Conservation (phyloP, 1,140 invertebrate species). For the Drosophila insularis region DNA sequence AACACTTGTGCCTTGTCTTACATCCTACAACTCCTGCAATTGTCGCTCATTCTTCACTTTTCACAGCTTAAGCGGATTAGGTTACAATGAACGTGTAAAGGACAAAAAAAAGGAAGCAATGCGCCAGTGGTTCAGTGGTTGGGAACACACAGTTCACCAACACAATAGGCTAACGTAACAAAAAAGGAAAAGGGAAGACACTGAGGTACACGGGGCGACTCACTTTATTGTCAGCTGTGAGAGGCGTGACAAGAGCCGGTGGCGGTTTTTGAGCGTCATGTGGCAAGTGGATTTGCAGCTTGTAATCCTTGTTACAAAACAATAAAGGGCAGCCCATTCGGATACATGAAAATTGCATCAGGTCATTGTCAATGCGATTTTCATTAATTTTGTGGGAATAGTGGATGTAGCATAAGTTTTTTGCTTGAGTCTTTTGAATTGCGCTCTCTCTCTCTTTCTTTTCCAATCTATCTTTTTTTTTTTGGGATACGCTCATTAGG, state of each 20-base stretch:
- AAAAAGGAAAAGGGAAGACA: not conserved
- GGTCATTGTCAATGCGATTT: constrained; percentile 49
- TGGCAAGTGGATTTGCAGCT: constrained; percentile 70
- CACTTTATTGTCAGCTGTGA: constrained; percentile 2
- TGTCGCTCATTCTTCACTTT: constrained; percentile 14
- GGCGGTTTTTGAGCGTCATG: constrained; percentile 47
- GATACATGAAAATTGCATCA: constrained; percentile 64
- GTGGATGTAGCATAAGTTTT: constrained; percentile 37
- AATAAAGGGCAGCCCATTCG: not conserved
- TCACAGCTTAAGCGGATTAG: constrained; percentile 58
- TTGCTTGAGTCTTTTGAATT: constrained; percentile 51
- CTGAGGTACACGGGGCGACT: not conserved
- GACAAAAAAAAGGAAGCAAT: constrained; percentile 42
- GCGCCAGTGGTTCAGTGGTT: not conserved
- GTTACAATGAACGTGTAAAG: constrained; percentile 61
- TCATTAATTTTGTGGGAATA: constrained; percentile 42
- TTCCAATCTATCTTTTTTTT: not conserved
- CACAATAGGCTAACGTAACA: constrained; percentile 7
- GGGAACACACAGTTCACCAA: not conserved
- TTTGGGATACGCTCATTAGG: constrained; percentile 24
- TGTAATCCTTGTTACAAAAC: constrained; percentile 54
- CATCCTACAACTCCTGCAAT: constrained; percentile 13
- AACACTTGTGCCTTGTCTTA: constrained; percentile 7
- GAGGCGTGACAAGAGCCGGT: constrained; percentile 1
- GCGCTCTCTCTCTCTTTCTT: not conserved